Conservation (phyloP, 2,797 vertebrate species). For the Esox masquinongy region DNA sequence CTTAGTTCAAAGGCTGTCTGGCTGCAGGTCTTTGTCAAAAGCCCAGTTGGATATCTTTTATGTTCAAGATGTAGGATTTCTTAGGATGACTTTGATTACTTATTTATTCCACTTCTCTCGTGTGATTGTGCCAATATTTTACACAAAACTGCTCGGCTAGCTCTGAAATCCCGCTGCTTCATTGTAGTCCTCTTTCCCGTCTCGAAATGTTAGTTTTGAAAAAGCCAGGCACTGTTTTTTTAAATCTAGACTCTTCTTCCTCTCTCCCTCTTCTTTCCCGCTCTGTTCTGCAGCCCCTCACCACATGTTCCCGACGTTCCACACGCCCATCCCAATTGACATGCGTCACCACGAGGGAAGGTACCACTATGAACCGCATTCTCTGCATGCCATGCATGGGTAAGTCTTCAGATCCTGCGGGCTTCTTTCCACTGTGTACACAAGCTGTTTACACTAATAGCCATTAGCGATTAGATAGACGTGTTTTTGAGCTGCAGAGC, state of each 20-base stretch:
- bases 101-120: slow-evolving; percentile 89
- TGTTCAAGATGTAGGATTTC: slow-evolving; percentile 91
- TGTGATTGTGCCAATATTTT: slow-evolving; percentile 84
- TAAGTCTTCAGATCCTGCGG: slow-evolving; percentile 68
- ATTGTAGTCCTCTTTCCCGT: slow-evolving; percentile 71
- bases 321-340: slow-evolving; percentile 92
- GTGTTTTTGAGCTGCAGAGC: neutral
- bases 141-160: slow-evolving; percentile 73
- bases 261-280: slow-evolving; percentile 22
- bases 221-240: slow-evolving; percentile 39
- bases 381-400: slow-evolving; percentile 89
- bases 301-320: slow-evolving; percentile 90
- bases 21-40: slow-evolving; percentile 95
- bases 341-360: slow-evolving; percentile 93
- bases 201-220: slow-evolving; percentile 68
- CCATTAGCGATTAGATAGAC: neutral
- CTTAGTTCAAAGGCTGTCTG: slow-evolving; percentile 86
- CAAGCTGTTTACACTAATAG: neutral
- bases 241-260: slow-evolving; percentile 27
- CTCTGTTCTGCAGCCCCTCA: slow-evolving; percentile 78
- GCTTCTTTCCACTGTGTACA: neutral
- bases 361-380: slow-evolving; percentile 92
- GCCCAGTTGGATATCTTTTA: slow-evolving; percentile 90
- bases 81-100: slow-evolving; percentile 91
- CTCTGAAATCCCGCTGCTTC: slow-evolving; percentile 84